Percentiles rank a stretch among this genome's conserved stretches.
Conservation (phyloP, 2,888 invertebrate species). For the Drosophila mettleri region DNA sequence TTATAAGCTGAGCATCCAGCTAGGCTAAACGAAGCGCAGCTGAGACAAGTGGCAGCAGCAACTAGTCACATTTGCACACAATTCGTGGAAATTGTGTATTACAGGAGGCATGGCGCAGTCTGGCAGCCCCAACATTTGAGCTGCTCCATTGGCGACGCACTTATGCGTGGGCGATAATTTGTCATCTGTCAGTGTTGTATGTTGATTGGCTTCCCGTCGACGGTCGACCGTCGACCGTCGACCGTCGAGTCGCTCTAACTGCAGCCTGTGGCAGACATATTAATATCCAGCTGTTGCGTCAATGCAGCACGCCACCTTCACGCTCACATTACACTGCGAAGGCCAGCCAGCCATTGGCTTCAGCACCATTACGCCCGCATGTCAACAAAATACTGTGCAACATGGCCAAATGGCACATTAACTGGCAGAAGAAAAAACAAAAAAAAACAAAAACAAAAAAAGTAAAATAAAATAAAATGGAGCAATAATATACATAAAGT, state of each 20-base stretch:
- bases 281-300: constrained; percentile 19
- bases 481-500: constrained; percentile 2
- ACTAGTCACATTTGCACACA: neutral
- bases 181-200: constrained; percentile 22
- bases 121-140: constrained; percentile 4
- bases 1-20: no score
- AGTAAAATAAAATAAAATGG: neutral
- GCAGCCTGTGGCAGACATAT: constrained; percentile 30
- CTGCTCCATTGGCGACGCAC: constrained; percentile 6
- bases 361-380: constrained; percentile 11
- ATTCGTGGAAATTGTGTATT: neutral
- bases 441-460: neutral
- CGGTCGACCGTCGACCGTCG: neutral
- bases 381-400: constrained; percentile 41
- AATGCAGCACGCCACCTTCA: constrained; percentile 4
- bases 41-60: neutral
- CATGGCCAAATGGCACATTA: constrained; percentile 2
- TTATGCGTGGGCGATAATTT: constrained; percentile 9
- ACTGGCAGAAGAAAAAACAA: no score
- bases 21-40: neutral
- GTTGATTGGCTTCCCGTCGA: constrained; percentile 34
- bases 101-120: neutral
- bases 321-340: constrained; percentile 5
- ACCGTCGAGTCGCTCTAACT: neutral
- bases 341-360: constrained; percentile 8